These are phyloP conservation scores for Heteractis magnifica DNA, from an alignment of 92 coral and sea anemone genomes.

Conservation along the genomic window DNA sequence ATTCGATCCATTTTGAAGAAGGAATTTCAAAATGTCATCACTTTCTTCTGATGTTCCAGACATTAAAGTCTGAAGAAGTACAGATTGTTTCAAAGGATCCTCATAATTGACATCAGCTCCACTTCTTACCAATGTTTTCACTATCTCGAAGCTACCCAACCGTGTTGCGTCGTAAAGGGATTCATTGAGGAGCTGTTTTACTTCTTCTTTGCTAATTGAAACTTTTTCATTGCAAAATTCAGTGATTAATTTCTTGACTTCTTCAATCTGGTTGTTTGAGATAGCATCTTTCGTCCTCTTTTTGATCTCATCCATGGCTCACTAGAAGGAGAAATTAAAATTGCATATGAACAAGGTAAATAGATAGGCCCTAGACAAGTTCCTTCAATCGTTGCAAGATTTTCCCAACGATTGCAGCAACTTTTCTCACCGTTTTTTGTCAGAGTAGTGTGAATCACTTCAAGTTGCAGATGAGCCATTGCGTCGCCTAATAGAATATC, in stretches of 20 bases:
- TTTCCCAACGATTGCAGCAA: too few species aligned
- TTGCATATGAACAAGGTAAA: too few species aligned
- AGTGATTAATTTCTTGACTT: not conserved
- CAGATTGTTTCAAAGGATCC: conserved; percentile 40
- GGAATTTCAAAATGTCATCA: conserved; percentile 31
- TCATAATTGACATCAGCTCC: conserved; percentile 50
- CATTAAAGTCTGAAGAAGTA: conserved; percentile 14
- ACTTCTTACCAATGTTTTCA: conserved; percentile 15
- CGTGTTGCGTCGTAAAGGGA: conserved; percentile 28
- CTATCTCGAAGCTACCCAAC: conserved; percentile 32
- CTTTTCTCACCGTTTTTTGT: too few species aligned
- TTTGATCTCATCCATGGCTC: conserved; percentile 22
- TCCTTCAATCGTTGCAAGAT: too few species aligned
- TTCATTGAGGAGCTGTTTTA: conserved; percentile 8
- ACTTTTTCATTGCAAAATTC: conserved; percentile 15
- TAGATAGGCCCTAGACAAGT: too few species aligned
- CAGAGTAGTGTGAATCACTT: too few species aligned
- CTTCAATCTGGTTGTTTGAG: conserved; percentile 16
- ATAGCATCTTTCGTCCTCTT: conserved; percentile 25
- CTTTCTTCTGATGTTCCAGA: conserved; percentile 18
- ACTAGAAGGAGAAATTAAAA: not conserved
- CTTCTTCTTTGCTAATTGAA: conserved; percentile 24
- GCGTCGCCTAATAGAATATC: too few species aligned
- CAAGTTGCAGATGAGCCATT: too few species aligned
- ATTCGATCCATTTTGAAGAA: conserved; percentile 33